A percentile compares a stretch with the other conserved stretches of the same genome.
These are phyloP conservation scores for Gobionotothen gibberifrons DNA, from an alignment of 2,797 vertebrate species.

Conservation along the genomic window DNA sequence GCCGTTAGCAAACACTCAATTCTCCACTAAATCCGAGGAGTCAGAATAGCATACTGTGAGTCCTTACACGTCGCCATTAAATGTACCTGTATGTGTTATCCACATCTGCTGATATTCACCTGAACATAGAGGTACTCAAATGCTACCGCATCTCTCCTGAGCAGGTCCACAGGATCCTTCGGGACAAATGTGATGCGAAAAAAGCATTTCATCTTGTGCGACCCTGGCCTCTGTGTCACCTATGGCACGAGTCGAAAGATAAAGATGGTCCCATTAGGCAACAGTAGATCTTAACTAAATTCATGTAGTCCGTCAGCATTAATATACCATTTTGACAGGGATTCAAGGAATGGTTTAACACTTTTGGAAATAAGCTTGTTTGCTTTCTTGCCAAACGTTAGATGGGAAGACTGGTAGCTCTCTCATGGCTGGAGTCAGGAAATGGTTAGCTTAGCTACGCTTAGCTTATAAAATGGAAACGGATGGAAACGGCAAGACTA, in stretches of 20 bases:
- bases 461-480: not conserved
- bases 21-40: not conserved
- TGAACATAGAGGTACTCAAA: constrained; percentile 99
- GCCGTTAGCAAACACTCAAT: not conserved
- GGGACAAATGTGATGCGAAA: constrained; percentile 98
- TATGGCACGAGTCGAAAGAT: constrained; percentile 64
- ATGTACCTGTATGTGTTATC: not conserved
- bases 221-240: constrained; percentile 97
- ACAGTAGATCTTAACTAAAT: not conserved
- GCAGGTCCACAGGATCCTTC: constrained; percentile 97
- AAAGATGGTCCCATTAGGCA: constrained; percentile 32
- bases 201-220: constrained; percentile 98
- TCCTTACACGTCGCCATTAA: not conserved
- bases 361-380: too few species aligned
- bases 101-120: constrained; percentile 78
- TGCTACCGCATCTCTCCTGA: constrained; percentile 94
- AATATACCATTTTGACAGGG: not conserved
- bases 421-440: not conserved
- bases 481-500: not conserved
- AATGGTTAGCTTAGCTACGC: not conserved
- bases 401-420: too few species aligned
- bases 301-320: not conserved
- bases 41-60: not conserved
- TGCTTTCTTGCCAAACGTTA: too few species aligned
- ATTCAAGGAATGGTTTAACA: not conserved